Percentiles rank a stretch among this genome's conserved stretches.
Evolutionary conservation across 2,888 invertebrate genomes (phyloP).

Genomic region (Rhamnusium bicolor): DNA sequence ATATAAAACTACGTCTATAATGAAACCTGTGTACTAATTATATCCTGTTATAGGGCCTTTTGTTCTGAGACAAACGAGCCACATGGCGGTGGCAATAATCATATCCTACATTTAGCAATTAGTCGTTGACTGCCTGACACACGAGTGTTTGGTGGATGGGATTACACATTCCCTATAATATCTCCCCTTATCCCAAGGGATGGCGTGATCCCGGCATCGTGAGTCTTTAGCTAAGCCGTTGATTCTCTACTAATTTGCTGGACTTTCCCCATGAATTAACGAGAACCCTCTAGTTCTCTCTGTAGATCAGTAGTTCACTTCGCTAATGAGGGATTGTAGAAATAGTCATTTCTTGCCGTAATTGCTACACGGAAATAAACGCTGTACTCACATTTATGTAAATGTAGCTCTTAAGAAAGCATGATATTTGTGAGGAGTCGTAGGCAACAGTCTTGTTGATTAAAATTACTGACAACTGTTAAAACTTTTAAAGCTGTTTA

Average conservation of each 20-base stretch:
- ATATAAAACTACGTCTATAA: not conserved
- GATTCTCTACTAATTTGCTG: slow-evolving; percentile 68
- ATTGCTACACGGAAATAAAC: not conserved
- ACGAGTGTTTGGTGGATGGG: slow-evolving; percentile 60
- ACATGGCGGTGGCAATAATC: slow-evolving; percentile 50
- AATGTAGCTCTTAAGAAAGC: not conserved
- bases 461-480: not conserved
- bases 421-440: not conserved
- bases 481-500: no score
- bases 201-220: slow-evolving; percentile 58
- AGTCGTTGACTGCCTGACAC: slow-evolving; percentile 62
- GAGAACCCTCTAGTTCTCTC: slow-evolving; percentile 14
- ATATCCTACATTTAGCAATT: slow-evolving; percentile 61
- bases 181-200: slow-evolving; percentile 59
- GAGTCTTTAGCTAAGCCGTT: slow-evolving; percentile 66
- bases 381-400: not conserved
- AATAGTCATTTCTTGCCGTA: slow-evolving; percentile 21
- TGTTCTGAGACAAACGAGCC: slow-evolving; percentile 19
- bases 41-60: slow-evolving; percentile 20
- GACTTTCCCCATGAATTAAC: slow-evolving; percentile 64
- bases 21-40: slow-evolving; percentile 13
- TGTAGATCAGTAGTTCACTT: slow-evolving; percentile 25
- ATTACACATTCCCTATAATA: slow-evolving; percentile 62
- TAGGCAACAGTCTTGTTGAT: not conserved
- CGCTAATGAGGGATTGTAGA: slow-evolving; percentile 30